Conservation (phyloP, 2,888 invertebrate species). For the Eucriotettix oculatus region DNA sequence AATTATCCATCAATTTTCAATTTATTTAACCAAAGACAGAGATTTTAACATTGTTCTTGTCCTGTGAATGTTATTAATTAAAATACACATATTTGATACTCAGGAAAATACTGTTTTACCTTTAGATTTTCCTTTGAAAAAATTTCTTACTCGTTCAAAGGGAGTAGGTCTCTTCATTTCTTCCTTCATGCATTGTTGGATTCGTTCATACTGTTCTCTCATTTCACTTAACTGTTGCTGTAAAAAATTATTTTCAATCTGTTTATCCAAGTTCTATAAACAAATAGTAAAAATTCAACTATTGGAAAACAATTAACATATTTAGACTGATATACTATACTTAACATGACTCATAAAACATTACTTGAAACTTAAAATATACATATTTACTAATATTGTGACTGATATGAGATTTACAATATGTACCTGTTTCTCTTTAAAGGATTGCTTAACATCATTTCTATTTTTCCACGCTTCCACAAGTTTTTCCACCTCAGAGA, state of each 20-base stretch:
- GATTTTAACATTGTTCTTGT: too few species aligned
- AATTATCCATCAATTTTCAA: too few species aligned
- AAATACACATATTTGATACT: background rate
- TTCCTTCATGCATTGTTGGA: constrained; percentile 60
- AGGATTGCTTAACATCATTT: constrained; percentile 72
- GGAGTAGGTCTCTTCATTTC: constrained; percentile 62
- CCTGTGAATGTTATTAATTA: background rate
- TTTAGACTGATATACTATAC: too few species aligned
- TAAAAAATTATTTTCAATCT: background rate
- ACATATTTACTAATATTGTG: too few species aligned
- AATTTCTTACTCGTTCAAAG: constrained; percentile 59
- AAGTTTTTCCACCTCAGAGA: constrained; percentile 67
- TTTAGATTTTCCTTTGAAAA: constrained; percentile 43
- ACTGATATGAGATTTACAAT: constrained; percentile 1
- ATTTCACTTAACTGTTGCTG: constrained; percentile 66
- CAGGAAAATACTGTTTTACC: constrained; percentile 3
- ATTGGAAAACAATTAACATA: too few species aligned
- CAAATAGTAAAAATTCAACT: too few species aligned
- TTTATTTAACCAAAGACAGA: too few species aligned
- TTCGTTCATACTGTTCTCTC: constrained; percentile 65
- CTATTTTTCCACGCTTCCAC: constrained; percentile 77
- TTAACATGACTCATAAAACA: too few species aligned
- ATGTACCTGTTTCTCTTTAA: constrained; percentile 48
- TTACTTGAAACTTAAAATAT: too few species aligned
- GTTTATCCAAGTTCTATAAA: too few species aligned